Evolutionary conservation across 2,113 vertebrate genomes (phyloP), one percentile per base, ranked within the genome.

Genomic region (Astur gentilis): DNA sequence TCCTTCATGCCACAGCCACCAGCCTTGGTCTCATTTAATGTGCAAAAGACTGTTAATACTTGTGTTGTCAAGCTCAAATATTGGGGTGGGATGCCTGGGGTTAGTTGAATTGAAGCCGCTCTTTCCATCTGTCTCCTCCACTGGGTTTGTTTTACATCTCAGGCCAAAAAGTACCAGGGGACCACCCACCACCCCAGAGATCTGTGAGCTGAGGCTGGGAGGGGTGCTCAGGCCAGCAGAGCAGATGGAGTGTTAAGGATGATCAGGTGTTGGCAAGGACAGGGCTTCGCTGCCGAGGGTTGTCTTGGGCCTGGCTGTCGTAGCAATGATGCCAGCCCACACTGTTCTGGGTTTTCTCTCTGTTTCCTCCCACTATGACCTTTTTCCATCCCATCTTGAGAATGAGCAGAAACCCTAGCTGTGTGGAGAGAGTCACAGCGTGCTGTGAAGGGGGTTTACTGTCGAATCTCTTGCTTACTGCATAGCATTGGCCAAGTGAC

Each of bases 381-480:
- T 9, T 65, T 87, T 77, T 38, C 45, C 42, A 45, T 34, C 54
- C 40, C 36, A 14, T 65, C 40, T 6, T 18, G 7, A 64, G 79
- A 32, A 47, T 15, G 29, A 55, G 79, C 75, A 93, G 66, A 58
- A 20, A 29, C 29, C 60, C 1, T 4, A 2, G 10, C n/a, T 42
- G 50, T 27, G 20, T 1, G 4, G 32, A 29, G 45, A 20, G 38
- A 87, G 25, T 15, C 34, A 2, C 27, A 6, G 11, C 1, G 0
- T 29, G 34, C 60, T 60, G 16, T 47, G 42, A 75, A 38, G 1
- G 5, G 77, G 13, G 52, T 91, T 85, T n/a, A 4, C 18, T 85
- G 44, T 32, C 1, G 0, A 29, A 34, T 54, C 22, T 65, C 78
- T 83, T 32, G 8, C 10, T n/a, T 54, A 9, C 15, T 42, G 45